Evolutionary conservation across 2,888 invertebrate species (phyloP), one percentile per base, ranked within the genome.

Genomic region (Mimas tiliae): DNA sequence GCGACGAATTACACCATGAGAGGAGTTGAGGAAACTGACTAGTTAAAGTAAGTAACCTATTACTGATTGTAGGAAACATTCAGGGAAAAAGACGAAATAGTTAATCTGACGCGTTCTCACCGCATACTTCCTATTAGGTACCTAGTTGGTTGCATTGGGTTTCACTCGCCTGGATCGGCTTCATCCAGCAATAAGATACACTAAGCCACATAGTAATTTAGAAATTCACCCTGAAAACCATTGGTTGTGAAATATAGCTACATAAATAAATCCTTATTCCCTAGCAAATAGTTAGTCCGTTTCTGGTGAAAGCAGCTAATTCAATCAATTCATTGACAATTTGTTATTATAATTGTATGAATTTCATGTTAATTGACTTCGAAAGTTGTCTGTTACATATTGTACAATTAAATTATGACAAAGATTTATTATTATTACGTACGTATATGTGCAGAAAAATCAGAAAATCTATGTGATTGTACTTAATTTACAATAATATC

Each of bases 281-380:
- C 12, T 12, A 42, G 42, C 38, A 42, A 58, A 58, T 42, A 11
- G 58, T 38, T 58, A 42, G 58, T 38, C 58, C 58, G 58, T 19
- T 12, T 58, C 58, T 42, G 55, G 1, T 38, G 19, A 38, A 58
- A 58, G 58, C 58, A 58, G 58, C 58, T 58, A 58, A 58, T 58
- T 58, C 58, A 58, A 58, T 58, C 58, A 58, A 58, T 58, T 58
- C 58, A 58, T 58, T 38, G 38, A 58, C 58, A 58, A 58, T 58
- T 45, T 58, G 58, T 42, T 58, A 45, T 45, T 45, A 45, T 45
- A 58, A 58, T 58, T 58, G 58, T 42, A 42, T 58, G 58, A 58
- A 58, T 58, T 58, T 58, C 58, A 58, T 58, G 58, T 58, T 58
- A 58, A 58, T 58, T 58, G 58, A 58, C 58, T 14, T 58, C 19